phyloP scores from a whole-genome alignment of 2,797 vertebrate species.

The Danio tinwini region DNA sequence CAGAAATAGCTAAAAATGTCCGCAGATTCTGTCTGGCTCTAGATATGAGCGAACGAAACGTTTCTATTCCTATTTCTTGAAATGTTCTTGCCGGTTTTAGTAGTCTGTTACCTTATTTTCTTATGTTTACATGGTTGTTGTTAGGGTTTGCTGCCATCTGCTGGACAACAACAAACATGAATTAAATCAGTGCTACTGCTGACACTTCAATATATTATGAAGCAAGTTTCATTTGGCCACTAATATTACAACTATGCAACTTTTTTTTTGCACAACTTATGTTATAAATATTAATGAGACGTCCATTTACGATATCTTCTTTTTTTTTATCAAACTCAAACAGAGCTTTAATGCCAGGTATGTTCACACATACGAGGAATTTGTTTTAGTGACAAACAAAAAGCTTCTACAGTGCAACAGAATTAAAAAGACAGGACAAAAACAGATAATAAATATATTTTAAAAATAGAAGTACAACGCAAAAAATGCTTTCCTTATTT shows the following conservation, averaged over 20 bases:
- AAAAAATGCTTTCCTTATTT: too few relatives aligned
- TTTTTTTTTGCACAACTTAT: background rate
- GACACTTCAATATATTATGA: background rate
- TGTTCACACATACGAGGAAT: too few relatives aligned
- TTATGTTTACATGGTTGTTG: background rate
- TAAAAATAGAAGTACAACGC: too few relatives aligned
- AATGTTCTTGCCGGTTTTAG: background rate
- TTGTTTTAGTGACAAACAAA: too few relatives aligned
- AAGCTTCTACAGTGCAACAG: too few relatives aligned
- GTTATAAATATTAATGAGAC: background rate
- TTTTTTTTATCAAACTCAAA: too few relatives aligned
- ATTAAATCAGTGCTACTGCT: background rate
- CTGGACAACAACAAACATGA: constrained; percentile 25
- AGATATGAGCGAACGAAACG: background rate
- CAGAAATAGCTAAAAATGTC: too few relatives aligned
- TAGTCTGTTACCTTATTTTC: background rate
- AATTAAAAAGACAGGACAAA: too few relatives aligned
- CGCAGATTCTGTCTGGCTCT: too few relatives aligned
- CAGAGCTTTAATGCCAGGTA: too few relatives aligned
- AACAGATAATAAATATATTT: too few relatives aligned
- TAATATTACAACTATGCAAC: background rate
- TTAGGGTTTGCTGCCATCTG: constrained; percentile 42
- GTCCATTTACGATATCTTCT: background rate
- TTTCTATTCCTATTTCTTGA: background rate
- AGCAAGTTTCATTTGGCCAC: background rate